A percentile compares a stretch with the other conserved stretches of the same genome.
These are phyloP conservation scores for Porites lobata DNA, from an alignment of 92 coral and sea anemone species.

Conservation along the genomic window DNA sequence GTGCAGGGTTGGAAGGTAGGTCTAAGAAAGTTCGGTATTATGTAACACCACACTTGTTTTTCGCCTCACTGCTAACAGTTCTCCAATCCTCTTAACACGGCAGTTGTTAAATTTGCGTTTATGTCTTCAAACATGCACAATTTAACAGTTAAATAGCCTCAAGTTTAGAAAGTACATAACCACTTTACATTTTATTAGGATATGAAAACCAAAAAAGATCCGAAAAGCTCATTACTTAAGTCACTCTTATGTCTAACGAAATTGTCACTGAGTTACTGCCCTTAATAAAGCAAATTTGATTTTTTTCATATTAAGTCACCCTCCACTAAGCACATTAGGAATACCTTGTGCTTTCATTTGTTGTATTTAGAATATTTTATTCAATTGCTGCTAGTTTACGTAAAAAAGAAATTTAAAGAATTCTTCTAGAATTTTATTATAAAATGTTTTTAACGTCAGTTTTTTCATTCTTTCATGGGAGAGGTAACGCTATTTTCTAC, in stretches of 20 bases:
- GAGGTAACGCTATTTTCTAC: background rate
- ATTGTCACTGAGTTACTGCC: too few species aligned
- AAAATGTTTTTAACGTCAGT: background rate
- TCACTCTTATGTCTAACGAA: too few species aligned
- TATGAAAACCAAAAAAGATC: too few species aligned
- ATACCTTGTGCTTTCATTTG: too few species aligned
- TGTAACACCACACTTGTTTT: too few species aligned
- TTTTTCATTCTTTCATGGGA: background rate
- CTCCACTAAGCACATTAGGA: too few species aligned
- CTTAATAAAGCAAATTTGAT: background rate
- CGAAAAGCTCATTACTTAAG: too few species aligned
- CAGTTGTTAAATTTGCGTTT: background rate
- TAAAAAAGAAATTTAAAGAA: background rate
- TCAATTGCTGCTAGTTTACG: background rate
- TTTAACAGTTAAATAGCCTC: too few species aligned
- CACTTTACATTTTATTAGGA: too few species aligned
- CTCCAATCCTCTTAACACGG: background rate
- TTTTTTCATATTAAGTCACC: background rate
- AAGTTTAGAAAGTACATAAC: too few species aligned
- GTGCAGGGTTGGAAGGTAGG: slow-evolving; percentile 91
- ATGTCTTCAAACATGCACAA: too few species aligned
- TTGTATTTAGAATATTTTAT: too few species aligned
- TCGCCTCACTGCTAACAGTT: background rate
- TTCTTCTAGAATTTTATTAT: background rate
- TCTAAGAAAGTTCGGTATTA: background rate